Conservation (phyloP, 2,113 vertebrate genomes). For the Struthidea cinerea region DNA sequence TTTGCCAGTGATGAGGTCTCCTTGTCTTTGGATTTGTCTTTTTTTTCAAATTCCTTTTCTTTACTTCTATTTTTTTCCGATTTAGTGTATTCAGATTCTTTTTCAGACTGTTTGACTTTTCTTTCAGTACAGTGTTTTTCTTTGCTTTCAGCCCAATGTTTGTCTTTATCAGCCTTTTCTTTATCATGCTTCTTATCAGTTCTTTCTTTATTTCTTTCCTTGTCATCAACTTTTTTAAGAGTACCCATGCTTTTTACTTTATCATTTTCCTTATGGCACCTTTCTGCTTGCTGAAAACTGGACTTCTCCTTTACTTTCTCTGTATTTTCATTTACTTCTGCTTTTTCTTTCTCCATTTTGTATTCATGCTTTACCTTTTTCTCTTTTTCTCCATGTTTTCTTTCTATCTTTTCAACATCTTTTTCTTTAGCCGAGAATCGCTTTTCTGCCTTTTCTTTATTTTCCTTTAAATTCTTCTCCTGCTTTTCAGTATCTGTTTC, state of each 20-base stretch:
- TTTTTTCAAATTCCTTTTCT: conserved; percentile 84
- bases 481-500: conserved; percentile 81
- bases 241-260: conserved; percentile 76
- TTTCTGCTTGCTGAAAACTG: conserved; percentile 78
- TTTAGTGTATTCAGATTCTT: conserved; percentile 79
- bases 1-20: conserved; percentile 65
- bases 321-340: conserved; percentile 77
- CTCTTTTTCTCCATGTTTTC: conserved; percentile 87
- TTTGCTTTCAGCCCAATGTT: conserved; percentile 76
- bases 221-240: conserved; percentile 85
- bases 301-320: conserved; percentile 84
- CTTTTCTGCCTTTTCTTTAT: conserved; percentile 86
- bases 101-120: conserved; percentile 84
- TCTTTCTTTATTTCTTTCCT: conserved; percentile 89
- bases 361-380: conserved; percentile 88
- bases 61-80: conserved; percentile 82
- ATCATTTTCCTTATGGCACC: conserved; percentile 87
- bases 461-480: conserved; percentile 78
- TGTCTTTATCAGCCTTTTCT: conserved; percentile 86
- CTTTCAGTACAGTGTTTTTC: conserved; percentile 83
- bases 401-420: conserved; percentile 86
- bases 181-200: conserved; percentile 85
- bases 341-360: conserved; percentile 80
- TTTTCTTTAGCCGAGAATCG: conserved; percentile 81
- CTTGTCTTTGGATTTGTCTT: conserved; percentile 83